These are phyloP conservation scores for Lucilia sericata DNA, from an alignment of 1,140 invertebrate genomes.

Conservation along the genomic window DNA sequence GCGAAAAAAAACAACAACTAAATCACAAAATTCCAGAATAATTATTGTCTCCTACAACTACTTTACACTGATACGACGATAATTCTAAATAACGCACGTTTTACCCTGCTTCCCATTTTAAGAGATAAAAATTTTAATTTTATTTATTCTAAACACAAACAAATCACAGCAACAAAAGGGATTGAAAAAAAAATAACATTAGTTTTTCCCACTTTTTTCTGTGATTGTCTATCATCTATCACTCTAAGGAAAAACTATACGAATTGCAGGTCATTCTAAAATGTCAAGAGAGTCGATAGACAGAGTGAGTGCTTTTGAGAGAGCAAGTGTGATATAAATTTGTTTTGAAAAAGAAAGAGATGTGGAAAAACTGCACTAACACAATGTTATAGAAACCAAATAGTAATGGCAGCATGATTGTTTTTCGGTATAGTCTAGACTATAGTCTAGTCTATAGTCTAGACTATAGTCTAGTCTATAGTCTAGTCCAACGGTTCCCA, in stretches of 20 bases:
- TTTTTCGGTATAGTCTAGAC: not conserved
- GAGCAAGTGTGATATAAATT: not conserved
- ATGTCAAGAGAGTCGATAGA: not conserved
- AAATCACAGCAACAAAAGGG: not conserved
- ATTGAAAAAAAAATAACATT: not conserved
- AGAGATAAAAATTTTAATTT: not conserved
- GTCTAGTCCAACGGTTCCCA: too few species aligned
- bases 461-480: too few species aligned
- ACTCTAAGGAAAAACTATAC: not conserved
- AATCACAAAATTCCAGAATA: not conserved
- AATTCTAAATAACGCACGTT: not conserved
- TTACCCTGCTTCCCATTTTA: not conserved
- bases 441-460: too few species aligned
- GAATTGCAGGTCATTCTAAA: not conserved
- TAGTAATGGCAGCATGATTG: not conserved
- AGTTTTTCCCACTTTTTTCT: constrained; percentile 2
- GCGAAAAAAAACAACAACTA: not conserved
- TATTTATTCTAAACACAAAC: not conserved
- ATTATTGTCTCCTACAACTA: not conserved
- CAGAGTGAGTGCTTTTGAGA: not conserved
- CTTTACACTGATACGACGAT: not conserved
- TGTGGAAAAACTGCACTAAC: not conserved
- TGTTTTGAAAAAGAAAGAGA: not conserved
- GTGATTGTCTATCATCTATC: not conserved
- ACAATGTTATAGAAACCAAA: not conserved